phyloP scores from a whole-genome alignment of 2,113 vertebrate species.

The Trichomycterus rosablanca region DNA sequence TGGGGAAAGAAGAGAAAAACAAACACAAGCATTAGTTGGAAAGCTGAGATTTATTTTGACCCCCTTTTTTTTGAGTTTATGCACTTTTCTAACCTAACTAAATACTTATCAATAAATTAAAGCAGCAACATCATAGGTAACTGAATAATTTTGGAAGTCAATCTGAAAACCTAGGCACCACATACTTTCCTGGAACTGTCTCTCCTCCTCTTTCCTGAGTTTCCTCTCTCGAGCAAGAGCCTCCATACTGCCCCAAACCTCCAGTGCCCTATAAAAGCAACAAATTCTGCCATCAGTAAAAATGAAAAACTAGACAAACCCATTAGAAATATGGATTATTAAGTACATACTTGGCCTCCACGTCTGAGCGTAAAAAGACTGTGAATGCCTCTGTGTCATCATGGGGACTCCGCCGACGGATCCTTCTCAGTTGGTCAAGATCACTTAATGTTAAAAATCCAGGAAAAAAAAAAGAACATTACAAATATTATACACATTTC shows the following conservation, averaged over 20 bases:
- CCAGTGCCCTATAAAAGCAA: conserved; percentile 66
- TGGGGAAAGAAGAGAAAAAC: neutral
- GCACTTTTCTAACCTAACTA: no score
- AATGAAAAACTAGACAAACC: neutral
- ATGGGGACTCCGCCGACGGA: conserved; percentile 88
- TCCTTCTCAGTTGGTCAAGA: conserved; percentile 88
- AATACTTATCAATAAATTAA: no score
- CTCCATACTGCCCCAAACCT: conserved; percentile 95
- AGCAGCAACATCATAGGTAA: no score
- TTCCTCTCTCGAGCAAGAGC: conserved; percentile 88
- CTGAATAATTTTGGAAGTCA: neutral
- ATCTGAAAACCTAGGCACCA: conserved; percentile 38
- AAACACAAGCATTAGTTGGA: neutral
- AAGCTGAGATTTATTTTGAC: neutral
- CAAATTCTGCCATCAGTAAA: conserved; percentile 18
- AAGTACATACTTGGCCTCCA: conserved; percentile 87
- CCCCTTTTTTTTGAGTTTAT: no score
- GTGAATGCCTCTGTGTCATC: conserved; percentile 96
- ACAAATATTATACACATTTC: neutral
- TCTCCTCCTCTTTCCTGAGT: conserved; percentile 83
- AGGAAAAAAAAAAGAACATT: conserved; percentile 16
- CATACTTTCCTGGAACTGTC: conserved; percentile 91
- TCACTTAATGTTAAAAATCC: no score
- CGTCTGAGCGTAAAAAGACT: conserved; percentile 90
- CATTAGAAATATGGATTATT: neutral